Evolutionary conservation across 2,888 invertebrate species (phyloP).

Genomic region (Hydrotaea diabolus): DNA sequence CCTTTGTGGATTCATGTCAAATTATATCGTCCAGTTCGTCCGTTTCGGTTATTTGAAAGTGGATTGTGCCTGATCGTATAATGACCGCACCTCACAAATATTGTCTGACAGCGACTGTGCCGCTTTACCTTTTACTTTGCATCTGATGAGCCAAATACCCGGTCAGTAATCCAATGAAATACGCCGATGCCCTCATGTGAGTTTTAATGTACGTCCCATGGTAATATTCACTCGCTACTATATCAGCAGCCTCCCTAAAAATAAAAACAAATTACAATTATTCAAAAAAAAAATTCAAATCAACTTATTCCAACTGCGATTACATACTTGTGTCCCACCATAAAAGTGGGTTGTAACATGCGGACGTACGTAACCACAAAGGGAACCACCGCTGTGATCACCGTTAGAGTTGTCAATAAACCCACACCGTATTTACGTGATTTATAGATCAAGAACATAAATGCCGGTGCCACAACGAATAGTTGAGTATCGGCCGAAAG

Average conservation of each 20-base stretch:
- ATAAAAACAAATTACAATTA: background rate
- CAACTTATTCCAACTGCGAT: background rate
- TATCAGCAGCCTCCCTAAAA: slow-evolving; percentile 85
- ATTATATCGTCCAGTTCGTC: too few relatives aligned
- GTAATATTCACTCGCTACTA: slow-evolving; percentile 85
- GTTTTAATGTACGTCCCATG: slow-evolving; percentile 87
- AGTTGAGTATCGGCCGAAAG: slow-evolving; percentile 85
- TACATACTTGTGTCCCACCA: slow-evolving; percentile 82
- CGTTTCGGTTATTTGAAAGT: too few relatives aligned
- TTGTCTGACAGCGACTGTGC: too few relatives aligned
- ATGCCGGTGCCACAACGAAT: slow-evolving; percentile 85
- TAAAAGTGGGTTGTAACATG: slow-evolving; percentile 85
- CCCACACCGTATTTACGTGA: slow-evolving; percentile 83
- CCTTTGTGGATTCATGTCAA: too few relatives aligned
- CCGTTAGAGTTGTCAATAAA: slow-evolving; percentile 81
- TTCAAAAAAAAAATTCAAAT: background rate
- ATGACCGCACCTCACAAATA: too few relatives aligned
- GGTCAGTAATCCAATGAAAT: slow-evolving; percentile 85
- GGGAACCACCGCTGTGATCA: slow-evolving; percentile 82
- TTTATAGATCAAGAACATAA: slow-evolving; percentile 86
- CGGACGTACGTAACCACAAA: slow-evolving; percentile 83
- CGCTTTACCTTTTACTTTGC: slow-evolving; percentile 82
- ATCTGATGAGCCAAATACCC: slow-evolving; percentile 86
- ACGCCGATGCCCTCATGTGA: slow-evolving; percentile 87
- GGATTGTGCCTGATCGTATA: too few relatives aligned